Conservation (phyloP, 53 echinoderm and acorn worm species). For the Temnopleurus reevesii region DNA sequence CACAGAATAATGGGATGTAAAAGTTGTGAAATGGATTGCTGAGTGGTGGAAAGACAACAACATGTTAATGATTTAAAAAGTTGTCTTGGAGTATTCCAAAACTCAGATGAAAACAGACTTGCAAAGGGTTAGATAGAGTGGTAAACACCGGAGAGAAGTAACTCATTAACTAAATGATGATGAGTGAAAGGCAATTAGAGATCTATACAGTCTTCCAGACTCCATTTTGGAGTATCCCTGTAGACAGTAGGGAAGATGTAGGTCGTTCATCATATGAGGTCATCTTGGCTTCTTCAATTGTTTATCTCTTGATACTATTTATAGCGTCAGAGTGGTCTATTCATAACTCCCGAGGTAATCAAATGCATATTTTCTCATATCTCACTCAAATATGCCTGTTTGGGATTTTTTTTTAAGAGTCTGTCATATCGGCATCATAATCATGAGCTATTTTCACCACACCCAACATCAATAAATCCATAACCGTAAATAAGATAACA, state of each 20-base stretch:
- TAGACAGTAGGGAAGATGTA: not conserved
- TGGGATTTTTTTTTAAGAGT: not conserved
- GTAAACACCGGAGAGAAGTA: not conserved
- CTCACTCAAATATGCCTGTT: not conserved
- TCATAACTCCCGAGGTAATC: not conserved
- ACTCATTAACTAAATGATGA: not conserved
- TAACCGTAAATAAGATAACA: not conserved
- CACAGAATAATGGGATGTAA: too few relatives aligned
- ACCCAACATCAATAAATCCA: not conserved
- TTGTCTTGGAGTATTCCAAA: too few relatives aligned
- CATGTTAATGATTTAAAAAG: not conserved
- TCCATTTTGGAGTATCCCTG: not conserved
- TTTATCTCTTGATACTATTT: slow-evolving; percentile 11
- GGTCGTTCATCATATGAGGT: not conserved
- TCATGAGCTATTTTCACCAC: not conserved
- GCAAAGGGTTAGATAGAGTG: not conserved
- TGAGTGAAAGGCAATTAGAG: not conserved
- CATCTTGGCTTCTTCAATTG: not conserved
- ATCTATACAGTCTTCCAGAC: not conserved
- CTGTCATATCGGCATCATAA: not conserved
- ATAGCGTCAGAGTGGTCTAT: not conserved
- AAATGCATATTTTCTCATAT: slow-evolving; percentile 14
- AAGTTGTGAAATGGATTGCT: too few relatives aligned
- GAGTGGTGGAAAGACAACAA: not conserved
- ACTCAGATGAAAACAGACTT: too few relatives aligned